Evolutionary conservation across 1,140 invertebrate genomes (phyloP).

Genomic region (Drosophila subpulchrella): DNA sequence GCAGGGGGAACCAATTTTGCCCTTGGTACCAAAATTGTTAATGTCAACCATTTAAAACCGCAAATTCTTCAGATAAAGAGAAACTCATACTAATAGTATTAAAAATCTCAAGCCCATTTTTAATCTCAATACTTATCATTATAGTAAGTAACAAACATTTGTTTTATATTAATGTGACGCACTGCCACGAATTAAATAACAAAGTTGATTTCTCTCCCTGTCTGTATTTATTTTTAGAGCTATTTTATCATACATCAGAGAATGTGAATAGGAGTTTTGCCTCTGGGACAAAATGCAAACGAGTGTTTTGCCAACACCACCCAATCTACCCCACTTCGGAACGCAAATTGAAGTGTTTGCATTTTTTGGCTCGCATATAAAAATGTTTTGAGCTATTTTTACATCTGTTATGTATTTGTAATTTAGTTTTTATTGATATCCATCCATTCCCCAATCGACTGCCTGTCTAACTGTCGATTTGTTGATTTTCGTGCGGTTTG

Average conservation of each 20-base stretch:
- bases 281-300: slow-evolving; percentile 43
- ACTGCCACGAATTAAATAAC: slow-evolving; percentile 22
- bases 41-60: no score
- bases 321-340: slow-evolving; percentile 6
- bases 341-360: slow-evolving; percentile 68
- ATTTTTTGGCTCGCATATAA: slow-evolving; percentile 47
- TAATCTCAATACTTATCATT: no score
- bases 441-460: background rate
- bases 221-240: slow-evolving; percentile 21
- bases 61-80: no score
- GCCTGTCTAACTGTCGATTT: slow-evolving; percentile 26
- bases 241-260: slow-evolving; percentile 24
- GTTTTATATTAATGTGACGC: background rate
- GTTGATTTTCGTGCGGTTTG: slow-evolving; percentile 36
- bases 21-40: no score
- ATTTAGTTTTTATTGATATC: slow-evolving; percentile 70
- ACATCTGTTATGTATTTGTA: slow-evolving; percentile 67
- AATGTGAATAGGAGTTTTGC: slow-evolving; percentile 14
- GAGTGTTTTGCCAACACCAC: slow-evolving; percentile 19
- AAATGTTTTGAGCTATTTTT: slow-evolving; percentile 57
- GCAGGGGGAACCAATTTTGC: no score
- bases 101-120: no score
- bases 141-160: no score
- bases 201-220: slow-evolving; percentile 17
- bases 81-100: no score